Base-by-base conservation (phyloP, 2,113 vertebrate species). In the Diglossa brunneiventris region DNA sequence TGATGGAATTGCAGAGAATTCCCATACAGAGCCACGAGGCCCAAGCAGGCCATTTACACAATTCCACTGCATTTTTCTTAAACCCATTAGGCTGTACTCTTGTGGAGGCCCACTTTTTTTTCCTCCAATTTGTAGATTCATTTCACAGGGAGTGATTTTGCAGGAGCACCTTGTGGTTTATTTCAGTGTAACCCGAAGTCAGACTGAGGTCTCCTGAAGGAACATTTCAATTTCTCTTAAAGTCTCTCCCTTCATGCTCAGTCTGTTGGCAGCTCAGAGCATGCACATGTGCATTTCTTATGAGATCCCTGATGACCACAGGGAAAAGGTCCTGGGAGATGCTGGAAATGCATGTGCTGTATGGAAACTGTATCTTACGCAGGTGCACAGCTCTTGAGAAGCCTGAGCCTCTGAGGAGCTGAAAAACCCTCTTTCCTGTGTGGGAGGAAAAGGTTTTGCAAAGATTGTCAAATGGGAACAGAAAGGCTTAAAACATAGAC, bases 341-440 rank as follows among this genome's bases (percentile, higher is more conserved):
- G 15, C 30, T 95, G 87, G 84, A 94, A 97, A 67, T 67, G 27
- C 72, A 39, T 52, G 72, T 74, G 68, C 79, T 90, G 3, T 63
- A 77, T 93, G 75, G 90, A 95, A 97, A 80, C 47, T 69, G 4
- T 94, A 92, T 95, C 72, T 95, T 83, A 91, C 30, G 50, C 95
- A 97, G 90, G 87, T 96, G 94, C 95, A 95, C 78, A 90, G 42
- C 31, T 91, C 82, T 89, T 41, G 78, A 95, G 84, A 89, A 94
- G 61, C 42, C 66, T 84, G 37, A 79, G 63, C 46, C 95, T 90
- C 93, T 42, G 13, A 82, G 91, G 78, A 95, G 52, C 35, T 77
- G 75, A 70, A 95, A 95, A 91, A 10, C 24, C 28, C 50, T 33
- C 28, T 94, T 95, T 97, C 95, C 96, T 95, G 93, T 2, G 81